Conservation (phyloP, 2,797 vertebrate genomes). For the Microctenopoma stevenorrisi region DNA sequence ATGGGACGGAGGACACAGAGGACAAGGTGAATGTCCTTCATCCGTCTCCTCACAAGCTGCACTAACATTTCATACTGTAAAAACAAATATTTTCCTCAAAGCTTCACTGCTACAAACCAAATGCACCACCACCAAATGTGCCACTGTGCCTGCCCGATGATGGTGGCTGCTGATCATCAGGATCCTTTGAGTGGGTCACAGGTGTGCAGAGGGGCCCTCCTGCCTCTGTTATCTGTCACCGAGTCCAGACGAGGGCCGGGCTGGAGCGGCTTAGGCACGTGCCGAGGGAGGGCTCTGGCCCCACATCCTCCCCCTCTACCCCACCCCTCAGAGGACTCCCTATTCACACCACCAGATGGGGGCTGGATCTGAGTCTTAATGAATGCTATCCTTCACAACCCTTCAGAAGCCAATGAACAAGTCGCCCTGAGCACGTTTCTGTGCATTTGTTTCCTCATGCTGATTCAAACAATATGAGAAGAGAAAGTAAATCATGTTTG, state of each 20-base stretch:
- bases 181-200: slow-evolving; percentile 66
- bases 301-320: not conserved
- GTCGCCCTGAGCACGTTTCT: slow-evolving; percentile 48
- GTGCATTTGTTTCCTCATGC: slow-evolving; percentile 44
- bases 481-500: not conserved
- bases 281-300: slow-evolving; percentile 71
- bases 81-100: slow-evolving; percentile 2
- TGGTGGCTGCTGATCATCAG: slow-evolving; percentile 36
- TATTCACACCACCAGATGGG: slow-evolving; percentile 86
- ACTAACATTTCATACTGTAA: not conserved
- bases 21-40: slow-evolving; percentile 1
- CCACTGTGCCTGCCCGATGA: slow-evolving; percentile 30
- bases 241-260: slow-evolving; percentile 59
- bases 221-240: slow-evolving; percentile 63
- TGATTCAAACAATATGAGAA: slow-evolving; percentile 39
- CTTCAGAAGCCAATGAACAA: slow-evolving; percentile 45
- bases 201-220: slow-evolving; percentile 58
- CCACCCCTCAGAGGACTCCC: slow-evolving; percentile 57
- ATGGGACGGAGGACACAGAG: slow-evolving; percentile 20
- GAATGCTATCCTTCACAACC: slow-evolving; percentile 75
- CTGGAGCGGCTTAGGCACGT: slow-evolving; percentile 79
- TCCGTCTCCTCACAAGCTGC: slow-evolving; percentile 10
- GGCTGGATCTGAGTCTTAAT: slow-evolving; percentile 82
- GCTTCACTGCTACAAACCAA: slow-evolving; percentile 6
- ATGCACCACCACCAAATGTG: not conserved